Evolutionary conservation across 2,888 invertebrate species (phyloP), one percentile per base, ranked within the genome.

Genomic region (Cryptus armator): DNA sequence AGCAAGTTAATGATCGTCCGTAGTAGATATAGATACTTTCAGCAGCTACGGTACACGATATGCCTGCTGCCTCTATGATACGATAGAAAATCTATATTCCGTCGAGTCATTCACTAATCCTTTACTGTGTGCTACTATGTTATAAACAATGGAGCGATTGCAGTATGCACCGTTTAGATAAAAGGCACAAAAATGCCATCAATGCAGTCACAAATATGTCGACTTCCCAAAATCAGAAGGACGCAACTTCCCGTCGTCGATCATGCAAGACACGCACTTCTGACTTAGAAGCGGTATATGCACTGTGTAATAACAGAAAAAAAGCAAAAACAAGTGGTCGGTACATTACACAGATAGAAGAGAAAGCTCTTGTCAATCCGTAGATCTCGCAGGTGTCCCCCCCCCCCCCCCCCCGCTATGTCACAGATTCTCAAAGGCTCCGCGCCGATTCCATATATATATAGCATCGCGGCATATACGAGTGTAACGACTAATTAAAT

Each of bases 51-150:
- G 16, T 24, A 59, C 62, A 14, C 14, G 6, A 14, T 62, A 14
- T 14, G 37, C 37, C 62, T 59, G 75, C 51, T 75, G n/a, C 51
- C 56, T 29, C 5, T 81, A 68, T 62, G 81, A 81, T 62, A 59
- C 24, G 68, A 81, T 62, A 24, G 56, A 81, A 81, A 81, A 75
- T 81, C 14, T 14, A 70, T 46, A 80, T 75, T 81, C 70, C 75
- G 68, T 70, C 59, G 32, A 79, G 74, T 79, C 83, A 79, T 83
- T 70, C 66, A 70, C 75, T 75, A 37, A 80, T 80, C 70, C 56
- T 59, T 66, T 46, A 71, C 76, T 44, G 53, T 59, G 44, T 44
- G n/a, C 10, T 32, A 53, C 74, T 19, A 32, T 12, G 75, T 10
- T 48, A 44, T n/a, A 43, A 24, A 51, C 59, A 32, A 51, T 48